phyloP scores from a whole-genome alignment of 2,113 vertebrate genomes.

The Sturnus vulgaris region DNA sequence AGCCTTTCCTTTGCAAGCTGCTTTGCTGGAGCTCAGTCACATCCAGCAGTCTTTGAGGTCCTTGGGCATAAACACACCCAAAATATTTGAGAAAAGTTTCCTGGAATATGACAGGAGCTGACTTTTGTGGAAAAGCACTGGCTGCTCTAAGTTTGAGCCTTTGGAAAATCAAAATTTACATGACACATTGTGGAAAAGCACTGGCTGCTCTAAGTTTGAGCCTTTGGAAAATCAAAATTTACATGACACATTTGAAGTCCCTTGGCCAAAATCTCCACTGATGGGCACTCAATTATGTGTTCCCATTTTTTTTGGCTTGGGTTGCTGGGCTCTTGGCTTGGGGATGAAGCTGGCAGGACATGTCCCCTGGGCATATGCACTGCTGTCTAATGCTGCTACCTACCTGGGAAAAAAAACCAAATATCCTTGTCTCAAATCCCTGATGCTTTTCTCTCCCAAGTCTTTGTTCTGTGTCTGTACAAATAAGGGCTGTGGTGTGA shows the following conservation, averaged over 20 bases:
- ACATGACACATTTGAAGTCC: background rate
- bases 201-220: background rate
- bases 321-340: background rate
- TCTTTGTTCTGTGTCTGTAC: background rate
- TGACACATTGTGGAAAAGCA: background rate
- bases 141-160: background rate
- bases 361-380: rapidly evolving
- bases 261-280: background rate
- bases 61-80: background rate
- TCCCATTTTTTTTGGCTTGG: background rate
- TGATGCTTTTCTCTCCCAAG: background rate
- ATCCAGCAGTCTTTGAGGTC: background rate
- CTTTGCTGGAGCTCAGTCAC: background rate
- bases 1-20: background rate
- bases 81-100: background rate
- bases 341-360: background rate
- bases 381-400: background rate
- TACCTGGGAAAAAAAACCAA: background rate
- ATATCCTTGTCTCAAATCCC: background rate
- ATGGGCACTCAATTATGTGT: background rate
- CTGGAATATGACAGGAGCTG: background rate
- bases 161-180: background rate
- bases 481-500: background rate
- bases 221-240: background rate
- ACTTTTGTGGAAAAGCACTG: background rate